phyloP scores from a whole-genome alignment of 1,140 invertebrate genomes.

The Chlorops oryzae region DNA sequence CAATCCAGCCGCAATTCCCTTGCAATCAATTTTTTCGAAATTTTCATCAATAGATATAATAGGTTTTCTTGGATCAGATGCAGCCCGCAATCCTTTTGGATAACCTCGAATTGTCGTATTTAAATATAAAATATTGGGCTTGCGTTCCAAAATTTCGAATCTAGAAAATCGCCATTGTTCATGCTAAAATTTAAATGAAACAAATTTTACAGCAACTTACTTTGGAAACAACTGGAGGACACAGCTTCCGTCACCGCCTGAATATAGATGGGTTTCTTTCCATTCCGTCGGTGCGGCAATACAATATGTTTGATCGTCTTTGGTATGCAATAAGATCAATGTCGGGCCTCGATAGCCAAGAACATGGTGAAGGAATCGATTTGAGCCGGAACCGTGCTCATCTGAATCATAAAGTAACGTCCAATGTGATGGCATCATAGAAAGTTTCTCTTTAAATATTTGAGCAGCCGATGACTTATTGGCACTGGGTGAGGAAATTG shows the following conservation, averaged over 20 bases:
- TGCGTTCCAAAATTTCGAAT: slow-evolving; percentile 61
- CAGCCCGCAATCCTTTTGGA: slow-evolving; percentile 75
- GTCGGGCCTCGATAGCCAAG: slow-evolving; percentile 79
- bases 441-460: slow-evolving; percentile 59
- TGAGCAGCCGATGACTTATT: slow-evolving; percentile 48
- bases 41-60: slow-evolving; percentile 66
- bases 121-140: slow-evolving; percentile 72
- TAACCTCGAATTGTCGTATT: slow-evolving; percentile 78
- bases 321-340: slow-evolving; percentile 64
- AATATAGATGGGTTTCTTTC: slow-evolving; percentile 78
- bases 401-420: slow-evolving; percentile 74
- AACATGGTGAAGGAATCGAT: slow-evolving; percentile 83
- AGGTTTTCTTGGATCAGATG: slow-evolving; percentile 68
- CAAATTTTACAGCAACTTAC: slow-evolving; percentile 49
- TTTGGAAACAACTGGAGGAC: slow-evolving; percentile 74
- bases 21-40: slow-evolving; percentile 60
- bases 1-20: slow-evolving; percentile 59
- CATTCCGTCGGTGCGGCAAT: slow-evolving; percentile 74
- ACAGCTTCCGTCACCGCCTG: slow-evolving; percentile 70
- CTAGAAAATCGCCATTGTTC: slow-evolving; percentile 44
- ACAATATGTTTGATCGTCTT: slow-evolving; percentile 66
- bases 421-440: slow-evolving; percentile 72
- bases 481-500: slow-evolving; percentile 18
- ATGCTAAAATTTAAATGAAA: background rate
- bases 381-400: slow-evolving; percentile 76